A percentile compares a stretch with the other conserved stretches of the same genome.
Conservation (phyloP, 1,140 invertebrate genomes). For the Wasmannia auropunctata region DNA sequence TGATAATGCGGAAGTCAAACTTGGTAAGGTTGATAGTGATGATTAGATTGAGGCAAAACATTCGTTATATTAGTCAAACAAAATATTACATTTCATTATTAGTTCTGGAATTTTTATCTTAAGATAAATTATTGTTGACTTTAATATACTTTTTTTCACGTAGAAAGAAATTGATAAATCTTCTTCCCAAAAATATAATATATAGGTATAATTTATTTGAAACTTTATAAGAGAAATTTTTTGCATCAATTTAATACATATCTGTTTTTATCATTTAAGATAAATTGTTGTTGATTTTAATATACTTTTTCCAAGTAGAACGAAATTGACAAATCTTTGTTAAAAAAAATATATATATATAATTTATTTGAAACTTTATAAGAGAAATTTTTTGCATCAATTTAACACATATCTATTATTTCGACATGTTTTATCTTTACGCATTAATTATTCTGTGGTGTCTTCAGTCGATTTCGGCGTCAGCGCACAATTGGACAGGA, state of each 20-base stretch:
- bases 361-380: not conserved
- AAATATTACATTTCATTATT: not conserved
- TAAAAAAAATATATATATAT: not conserved
- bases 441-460: slow-evolving; percentile 43
- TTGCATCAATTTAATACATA: not conserved
- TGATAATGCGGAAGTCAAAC: slow-evolving; percentile 99
- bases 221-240: not conserved
- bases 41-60: not conserved
- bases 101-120: not conserved
- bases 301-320: too few species aligned
- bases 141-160: not conserved
- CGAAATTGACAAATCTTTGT: not conserved
- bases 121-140: not conserved
- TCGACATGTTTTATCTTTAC: not conserved
- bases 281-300: too few species aligned
- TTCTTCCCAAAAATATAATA: not conserved
- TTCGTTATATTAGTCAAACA: not conserved
- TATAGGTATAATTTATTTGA: not conserved
- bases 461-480: slow-evolving; percentile 99
- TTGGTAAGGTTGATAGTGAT: slow-evolving; percentile 87
- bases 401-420: slow-evolving; percentile 1
- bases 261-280: too few species aligned
- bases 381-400: not conserved
- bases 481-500: slow-evolving; percentile 99
- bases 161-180: not conserved